Percentiles rank a stretch among this genome's conserved stretches.
These are phyloP conservation scores for Thymelicus lineola DNA, from an alignment of 2,888 invertebrate genomes.

Conservation along the genomic window DNA sequence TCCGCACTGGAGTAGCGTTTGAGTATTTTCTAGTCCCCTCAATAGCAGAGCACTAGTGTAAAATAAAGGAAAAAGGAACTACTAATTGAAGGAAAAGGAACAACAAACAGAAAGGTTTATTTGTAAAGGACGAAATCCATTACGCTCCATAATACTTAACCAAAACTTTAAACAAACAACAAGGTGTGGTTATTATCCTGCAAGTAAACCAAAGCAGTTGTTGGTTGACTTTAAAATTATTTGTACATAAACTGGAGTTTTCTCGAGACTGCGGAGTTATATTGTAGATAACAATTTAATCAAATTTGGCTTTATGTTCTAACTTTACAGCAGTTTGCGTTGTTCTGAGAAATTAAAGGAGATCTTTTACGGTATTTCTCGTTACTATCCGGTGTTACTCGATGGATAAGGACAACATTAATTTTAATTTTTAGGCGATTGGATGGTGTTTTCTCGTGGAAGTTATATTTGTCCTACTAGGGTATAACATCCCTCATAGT, in stretches of 20 bases:
- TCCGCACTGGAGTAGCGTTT: too few relatives aligned
- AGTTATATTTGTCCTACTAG: too few relatives aligned
- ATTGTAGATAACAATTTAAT: constrained; percentile 29
- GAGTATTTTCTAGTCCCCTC: too few relatives aligned
- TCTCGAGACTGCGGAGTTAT: constrained; percentile 11
- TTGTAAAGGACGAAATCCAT: constrained; percentile 5
- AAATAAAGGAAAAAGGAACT: too few relatives aligned
- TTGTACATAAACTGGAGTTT: constrained; percentile 22
- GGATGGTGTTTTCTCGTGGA: too few relatives aligned
- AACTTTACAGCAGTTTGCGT: constrained; percentile 21
- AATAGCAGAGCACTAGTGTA: too few relatives aligned
- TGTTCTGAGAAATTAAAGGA: constrained; percentile 18
- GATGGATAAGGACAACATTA: background rate
- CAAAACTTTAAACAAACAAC: background rate
- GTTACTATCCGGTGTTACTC: background rate
- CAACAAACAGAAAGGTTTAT: background rate
- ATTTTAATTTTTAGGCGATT: background rate
- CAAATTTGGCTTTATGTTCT: constrained; percentile 27
- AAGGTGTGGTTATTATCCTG: constrained; percentile 9
- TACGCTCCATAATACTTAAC: background rate
- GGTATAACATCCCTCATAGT: too few relatives aligned
- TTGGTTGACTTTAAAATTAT: constrained; percentile 2
- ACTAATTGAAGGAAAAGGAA: background rate
- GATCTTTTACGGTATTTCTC: background rate
- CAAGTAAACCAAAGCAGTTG: constrained; percentile 17